These are phyloP conservation scores for Psittacara wagleri DNA, from an alignment of 2,113 vertebrate genomes.

Conservation along the genomic window DNA sequence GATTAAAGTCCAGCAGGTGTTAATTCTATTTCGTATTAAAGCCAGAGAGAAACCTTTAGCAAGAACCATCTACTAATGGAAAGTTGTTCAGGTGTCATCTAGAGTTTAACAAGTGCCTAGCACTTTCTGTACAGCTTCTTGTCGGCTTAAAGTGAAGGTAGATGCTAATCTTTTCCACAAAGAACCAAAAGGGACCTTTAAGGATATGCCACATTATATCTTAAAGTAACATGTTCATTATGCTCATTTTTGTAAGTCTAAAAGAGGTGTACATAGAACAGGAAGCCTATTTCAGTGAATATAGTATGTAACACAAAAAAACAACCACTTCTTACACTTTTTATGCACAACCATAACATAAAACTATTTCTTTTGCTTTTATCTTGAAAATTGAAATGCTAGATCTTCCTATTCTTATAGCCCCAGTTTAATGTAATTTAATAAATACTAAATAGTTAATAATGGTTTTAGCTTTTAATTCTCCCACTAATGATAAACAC, in stretches of 20 bases:
- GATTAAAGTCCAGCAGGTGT: neutral
- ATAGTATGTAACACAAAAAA: neutral
- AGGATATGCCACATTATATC: neutral
- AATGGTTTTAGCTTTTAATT: neutral
- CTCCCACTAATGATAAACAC: neutral
- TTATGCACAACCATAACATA: neutral
- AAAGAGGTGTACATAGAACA: neutral
- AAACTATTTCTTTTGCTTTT: neutral
- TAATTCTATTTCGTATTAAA: neutral
- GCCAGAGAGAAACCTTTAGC: neutral
- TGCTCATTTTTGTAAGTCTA: neutral
- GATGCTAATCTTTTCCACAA: neutral
- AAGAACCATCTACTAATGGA: neutral
- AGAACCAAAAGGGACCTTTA: neutral
- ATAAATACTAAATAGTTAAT: neutral
- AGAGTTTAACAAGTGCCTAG: neutral
- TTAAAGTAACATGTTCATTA: accelerated
- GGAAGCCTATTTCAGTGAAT: neutral
- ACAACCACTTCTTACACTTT: neutral
- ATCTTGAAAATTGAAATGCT: neutral
- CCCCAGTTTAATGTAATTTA: neutral
- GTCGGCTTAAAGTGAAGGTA: neutral
- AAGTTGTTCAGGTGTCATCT: neutral
- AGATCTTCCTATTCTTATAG: neutral
- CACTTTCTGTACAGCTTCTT: neutral